A percentile compares a stretch with the other conserved stretches of the same genome.
These are phyloP conservation scores for Lophotis ruficrista DNA, from an alignment of 2,113 vertebrate genomes.

Conservation along the genomic window DNA sequence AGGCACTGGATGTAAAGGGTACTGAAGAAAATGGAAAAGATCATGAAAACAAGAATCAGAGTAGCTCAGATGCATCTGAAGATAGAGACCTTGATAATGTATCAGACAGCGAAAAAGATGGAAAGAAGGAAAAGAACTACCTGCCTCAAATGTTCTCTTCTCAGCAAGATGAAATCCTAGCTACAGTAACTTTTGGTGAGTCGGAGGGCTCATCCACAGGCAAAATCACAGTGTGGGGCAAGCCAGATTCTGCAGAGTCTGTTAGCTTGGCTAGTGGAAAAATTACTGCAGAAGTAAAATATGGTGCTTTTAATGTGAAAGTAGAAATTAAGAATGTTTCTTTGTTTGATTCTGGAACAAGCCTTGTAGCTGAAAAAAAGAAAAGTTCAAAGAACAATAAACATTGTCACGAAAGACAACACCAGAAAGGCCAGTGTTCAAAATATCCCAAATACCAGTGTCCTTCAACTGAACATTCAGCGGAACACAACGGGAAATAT, in stretches of 20 bases:
- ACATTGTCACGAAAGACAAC: neutral
- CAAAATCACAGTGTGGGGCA: conserved; percentile 68
- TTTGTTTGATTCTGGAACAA: conserved; percentile 51
- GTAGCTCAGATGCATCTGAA: conserved; percentile 42
- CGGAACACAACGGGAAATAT: neutral
- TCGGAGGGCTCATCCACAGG: conserved; percentile 42
- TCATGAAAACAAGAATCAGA: conserved; percentile 25
- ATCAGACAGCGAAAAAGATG: conserved; percentile 53
- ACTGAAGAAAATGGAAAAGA: conserved; percentile 69
- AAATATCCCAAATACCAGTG: neutral
- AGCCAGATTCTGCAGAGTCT: neutral
- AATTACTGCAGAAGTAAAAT: conserved; percentile 74
- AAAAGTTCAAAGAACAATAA: conserved; percentile 38
- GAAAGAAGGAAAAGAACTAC: conserved; percentile 30
- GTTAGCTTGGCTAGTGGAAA: conserved; percentile 16
- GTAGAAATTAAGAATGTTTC: conserved; percentile 76
- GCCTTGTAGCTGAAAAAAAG: conserved; percentile 53
- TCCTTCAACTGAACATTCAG: neutral
- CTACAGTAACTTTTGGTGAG: conserved; percentile 73
- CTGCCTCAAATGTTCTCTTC: neutral
- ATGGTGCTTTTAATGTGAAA: conserved; percentile 65
- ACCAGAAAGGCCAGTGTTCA: conserved; percentile 28
- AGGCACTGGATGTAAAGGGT: neutral
- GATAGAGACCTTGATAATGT: conserved; percentile 17
- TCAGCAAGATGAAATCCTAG: conserved; percentile 61